Conservation (phyloP, 2,888 invertebrate genomes). For the Parnassius smintheus region DNA sequence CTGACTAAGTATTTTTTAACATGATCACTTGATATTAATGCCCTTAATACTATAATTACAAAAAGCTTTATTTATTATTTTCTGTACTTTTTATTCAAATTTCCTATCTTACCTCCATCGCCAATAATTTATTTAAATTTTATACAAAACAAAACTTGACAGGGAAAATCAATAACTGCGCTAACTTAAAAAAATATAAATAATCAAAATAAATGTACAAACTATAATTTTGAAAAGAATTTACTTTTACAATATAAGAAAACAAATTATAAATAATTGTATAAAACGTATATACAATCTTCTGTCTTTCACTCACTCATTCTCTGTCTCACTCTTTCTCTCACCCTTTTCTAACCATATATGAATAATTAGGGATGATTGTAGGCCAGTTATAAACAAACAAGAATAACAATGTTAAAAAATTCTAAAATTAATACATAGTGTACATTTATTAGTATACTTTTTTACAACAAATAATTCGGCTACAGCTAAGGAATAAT, state of each 20-base stretch:
- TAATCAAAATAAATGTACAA: no score
- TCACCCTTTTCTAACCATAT: no score
- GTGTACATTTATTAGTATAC: neutral
- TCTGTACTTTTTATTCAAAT: no score
- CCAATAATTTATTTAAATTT: neutral
- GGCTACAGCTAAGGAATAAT: conserved; percentile 41
- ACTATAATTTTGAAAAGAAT: no score
- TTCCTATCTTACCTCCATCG: neutral
- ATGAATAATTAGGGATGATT: neutral
- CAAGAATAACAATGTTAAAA: conserved; percentile 1
- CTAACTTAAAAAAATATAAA: no score
- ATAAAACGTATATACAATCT: no score
- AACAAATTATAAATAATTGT: no score
- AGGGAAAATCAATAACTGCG: no score
- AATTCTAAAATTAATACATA: neutral
- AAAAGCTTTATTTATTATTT: neutral
- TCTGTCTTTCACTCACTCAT: no score
- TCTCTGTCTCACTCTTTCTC: no score
- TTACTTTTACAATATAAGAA: no score
- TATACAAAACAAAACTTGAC: no score
- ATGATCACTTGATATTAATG: conserved; percentile 10
- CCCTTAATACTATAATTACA: conserved; percentile 6
- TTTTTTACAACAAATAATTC: conserved; percentile 3
- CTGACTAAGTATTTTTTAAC: conserved; percentile 13
- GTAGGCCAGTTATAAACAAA: neutral